phyloP scores from a whole-genome alignment of 1,140 invertebrate species.

The Laupala kohalensis region DNA sequence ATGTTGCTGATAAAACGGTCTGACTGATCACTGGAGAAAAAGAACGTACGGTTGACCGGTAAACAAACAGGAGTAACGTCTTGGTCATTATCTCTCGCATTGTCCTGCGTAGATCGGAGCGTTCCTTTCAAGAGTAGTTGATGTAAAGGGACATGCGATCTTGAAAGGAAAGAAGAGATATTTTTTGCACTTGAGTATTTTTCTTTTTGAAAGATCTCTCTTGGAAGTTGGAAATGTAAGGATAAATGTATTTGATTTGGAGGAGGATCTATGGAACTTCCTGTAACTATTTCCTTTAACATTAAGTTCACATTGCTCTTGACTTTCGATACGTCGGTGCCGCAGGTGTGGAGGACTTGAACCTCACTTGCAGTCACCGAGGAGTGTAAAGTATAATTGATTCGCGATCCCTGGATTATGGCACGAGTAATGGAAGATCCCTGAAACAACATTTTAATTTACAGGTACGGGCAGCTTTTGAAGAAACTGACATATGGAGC shows the following conservation, averaged over 20 bases:
- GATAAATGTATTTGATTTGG: not conserved
- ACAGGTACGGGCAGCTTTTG: not conserved
- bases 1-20: not conserved
- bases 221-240: not conserved
- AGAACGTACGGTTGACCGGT: not conserved
- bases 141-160: no score
- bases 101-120: no score
- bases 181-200: not conserved
- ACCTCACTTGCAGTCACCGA: not conserved
- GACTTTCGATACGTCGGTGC: not conserved
- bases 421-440: not conserved
- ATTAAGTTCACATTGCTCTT: not conserved
- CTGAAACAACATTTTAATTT: not conserved
- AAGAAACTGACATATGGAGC: not conserved
- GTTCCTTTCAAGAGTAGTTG: no score
- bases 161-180: not conserved
- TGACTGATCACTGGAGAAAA: not conserved
- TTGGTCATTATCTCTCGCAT: no score
- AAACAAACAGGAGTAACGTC: no score
- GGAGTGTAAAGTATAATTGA: not conserved
- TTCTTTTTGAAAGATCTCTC: no score
- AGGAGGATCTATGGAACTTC: not conserved
- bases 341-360: not conserved
- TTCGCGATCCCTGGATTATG: not conserved
- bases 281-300: not conserved